phyloP scores from a whole-genome alignment of 2,113 vertebrate genomes.

The Lynx canadensis region DNA sequence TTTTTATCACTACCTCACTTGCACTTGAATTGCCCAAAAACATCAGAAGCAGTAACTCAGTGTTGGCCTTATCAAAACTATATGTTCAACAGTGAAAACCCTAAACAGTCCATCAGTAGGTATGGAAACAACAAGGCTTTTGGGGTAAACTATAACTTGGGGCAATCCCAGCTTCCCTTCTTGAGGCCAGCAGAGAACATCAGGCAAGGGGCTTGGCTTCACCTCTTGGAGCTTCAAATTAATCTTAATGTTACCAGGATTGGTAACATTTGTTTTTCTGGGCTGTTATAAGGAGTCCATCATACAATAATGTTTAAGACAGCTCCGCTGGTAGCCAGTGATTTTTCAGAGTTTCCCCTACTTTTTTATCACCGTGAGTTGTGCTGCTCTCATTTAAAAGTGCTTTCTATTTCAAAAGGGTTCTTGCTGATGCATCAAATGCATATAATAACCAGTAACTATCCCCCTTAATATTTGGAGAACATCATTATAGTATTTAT shows the following conservation, averaged over 20 bases:
- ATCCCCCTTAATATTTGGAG: slow-evolving; percentile 44
- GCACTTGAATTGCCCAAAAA: background rate
- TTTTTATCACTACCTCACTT: background rate
- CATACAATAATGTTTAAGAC: background rate
- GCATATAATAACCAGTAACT: slow-evolving; percentile 22
- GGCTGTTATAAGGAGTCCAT: background rate
- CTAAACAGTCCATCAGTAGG: background rate
- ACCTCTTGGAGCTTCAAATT: background rate
- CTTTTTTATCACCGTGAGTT: slow-evolving; percentile 1
- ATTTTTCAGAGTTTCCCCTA: background rate
- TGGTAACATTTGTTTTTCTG: background rate
- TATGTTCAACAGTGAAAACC: background rate
- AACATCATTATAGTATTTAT: slow-evolving; percentile 44
- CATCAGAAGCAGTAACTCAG: background rate
- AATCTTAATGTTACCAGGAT: background rate
- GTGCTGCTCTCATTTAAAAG: slow-evolving; percentile 23
- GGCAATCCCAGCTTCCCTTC: background rate
- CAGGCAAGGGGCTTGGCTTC: background rate
- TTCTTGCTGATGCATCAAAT: background rate
- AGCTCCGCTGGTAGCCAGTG: background rate
- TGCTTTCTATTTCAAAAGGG: background rate
- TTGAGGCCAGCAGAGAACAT: background rate
- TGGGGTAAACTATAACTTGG: background rate
- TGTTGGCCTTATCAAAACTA: background rate
- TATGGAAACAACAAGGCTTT: background rate